Conservation (phyloP, 2,113 vertebrate species). For the Rhombomys opimus region DNA sequence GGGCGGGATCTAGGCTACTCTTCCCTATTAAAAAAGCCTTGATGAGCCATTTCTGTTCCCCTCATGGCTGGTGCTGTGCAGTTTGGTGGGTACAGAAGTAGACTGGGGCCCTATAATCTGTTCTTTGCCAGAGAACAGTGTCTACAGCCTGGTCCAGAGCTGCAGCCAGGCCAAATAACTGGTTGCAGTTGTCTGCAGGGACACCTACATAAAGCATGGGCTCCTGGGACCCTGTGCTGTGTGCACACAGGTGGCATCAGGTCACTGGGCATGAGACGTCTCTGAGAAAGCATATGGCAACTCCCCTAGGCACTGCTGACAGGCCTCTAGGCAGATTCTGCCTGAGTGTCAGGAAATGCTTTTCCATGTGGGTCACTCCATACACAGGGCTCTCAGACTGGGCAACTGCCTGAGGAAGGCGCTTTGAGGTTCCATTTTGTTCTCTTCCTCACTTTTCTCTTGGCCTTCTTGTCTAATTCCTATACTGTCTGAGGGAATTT, state of each 20-base stretch:
- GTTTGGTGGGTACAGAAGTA: too few species aligned
- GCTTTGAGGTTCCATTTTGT: neutral
- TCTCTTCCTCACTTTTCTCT: neutral
- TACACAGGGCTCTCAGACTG: neutral
- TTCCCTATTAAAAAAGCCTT: neutral
- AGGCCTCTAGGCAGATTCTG: rapidly evolving
- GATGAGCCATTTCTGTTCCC: neutral
- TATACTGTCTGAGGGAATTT: too few species aligned
- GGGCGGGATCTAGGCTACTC: neutral
- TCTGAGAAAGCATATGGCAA: neutral
- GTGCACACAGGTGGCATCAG: too few species aligned
- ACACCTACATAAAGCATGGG: neutral
- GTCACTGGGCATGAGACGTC: too few species aligned
- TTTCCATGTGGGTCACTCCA: neutral
- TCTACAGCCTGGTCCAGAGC: neutral
- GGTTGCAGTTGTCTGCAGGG: neutral
- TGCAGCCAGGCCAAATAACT: neutral
- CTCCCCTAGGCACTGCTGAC: neutral
- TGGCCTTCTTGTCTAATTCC: neutral
- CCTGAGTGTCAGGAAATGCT: neutral
- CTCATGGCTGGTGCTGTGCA: too few species aligned
- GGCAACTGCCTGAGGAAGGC: neutral
- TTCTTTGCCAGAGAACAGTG: neutral
- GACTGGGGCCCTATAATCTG: neutral
- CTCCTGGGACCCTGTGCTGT: neutral